A percentile compares a stretch with the other conserved stretches of the same genome.
Conservation (phyloP, 2,888 invertebrate genomes). For the Frankliniella intonsa region DNA sequence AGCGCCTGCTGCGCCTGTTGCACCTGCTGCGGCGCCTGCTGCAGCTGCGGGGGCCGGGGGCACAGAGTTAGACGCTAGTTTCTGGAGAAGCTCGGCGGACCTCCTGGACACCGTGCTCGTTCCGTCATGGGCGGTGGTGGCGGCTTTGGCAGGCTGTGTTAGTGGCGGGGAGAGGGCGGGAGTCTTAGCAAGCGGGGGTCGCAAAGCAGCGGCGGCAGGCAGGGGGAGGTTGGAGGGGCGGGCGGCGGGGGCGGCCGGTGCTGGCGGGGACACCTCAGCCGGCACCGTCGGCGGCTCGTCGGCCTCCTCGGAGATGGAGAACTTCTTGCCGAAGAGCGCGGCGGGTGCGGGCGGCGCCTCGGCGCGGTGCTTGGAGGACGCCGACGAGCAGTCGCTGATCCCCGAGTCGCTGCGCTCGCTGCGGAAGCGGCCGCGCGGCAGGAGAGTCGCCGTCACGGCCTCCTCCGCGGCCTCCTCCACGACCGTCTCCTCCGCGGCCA, state of each 20-base stretch:
- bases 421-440: slow-evolving; percentile 38
- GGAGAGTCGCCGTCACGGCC: slow-evolving; percentile 27
- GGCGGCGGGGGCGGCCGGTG: neutral
- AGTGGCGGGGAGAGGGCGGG: neutral
- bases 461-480: slow-evolving; percentile 32
- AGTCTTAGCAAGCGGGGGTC: neutral
- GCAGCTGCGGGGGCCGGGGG: neutral
- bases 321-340: slow-evolving; percentile 35
- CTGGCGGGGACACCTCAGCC: neutral
- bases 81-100: neutral
- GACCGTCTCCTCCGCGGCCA: slow-evolving; percentile 27
- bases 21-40: neutral
- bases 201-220: neutral
- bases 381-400: slow-evolving; percentile 43
- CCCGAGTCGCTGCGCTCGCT: slow-evolving; percentile 45
- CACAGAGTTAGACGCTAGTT: neutral
- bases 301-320: slow-evolving; percentile 37
- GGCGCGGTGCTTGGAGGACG: slow-evolving; percentile 32
- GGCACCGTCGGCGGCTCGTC: slow-evolving; percentile 8
- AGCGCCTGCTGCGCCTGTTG: neutral
- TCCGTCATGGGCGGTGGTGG: neutral
- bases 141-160: neutral
- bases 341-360: slow-evolving; percentile 32
- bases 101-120: neutral
- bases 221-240: neutral